Conservation (phyloP, 2,797 vertebrate genomes). For the Cossypha niveicapilla region DNA sequence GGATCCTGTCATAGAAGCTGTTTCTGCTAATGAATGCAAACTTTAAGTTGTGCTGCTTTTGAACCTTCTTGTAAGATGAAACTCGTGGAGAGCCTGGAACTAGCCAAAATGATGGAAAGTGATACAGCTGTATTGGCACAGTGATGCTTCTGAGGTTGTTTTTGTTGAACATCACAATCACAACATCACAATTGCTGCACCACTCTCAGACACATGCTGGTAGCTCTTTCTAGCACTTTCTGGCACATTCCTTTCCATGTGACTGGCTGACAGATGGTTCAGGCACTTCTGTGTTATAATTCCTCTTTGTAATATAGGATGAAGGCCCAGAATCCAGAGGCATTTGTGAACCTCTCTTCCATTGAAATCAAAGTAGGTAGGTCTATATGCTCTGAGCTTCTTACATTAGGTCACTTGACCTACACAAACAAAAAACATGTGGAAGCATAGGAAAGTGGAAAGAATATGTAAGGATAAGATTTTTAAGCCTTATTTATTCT, state of each 20-base stretch:
- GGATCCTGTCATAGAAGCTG: not conserved
- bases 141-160: not conserved
- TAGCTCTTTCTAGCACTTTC: not conserved
- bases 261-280: not conserved
- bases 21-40: not conserved
- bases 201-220: not conserved
- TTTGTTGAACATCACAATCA: not conserved
- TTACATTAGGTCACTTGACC: not conserved
- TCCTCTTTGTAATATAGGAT: not conserved
- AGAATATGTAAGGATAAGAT: not conserved
- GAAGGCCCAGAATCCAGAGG: not conserved
- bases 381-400: not conserved
- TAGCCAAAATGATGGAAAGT: not conserved
- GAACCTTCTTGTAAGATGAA: not conserved
- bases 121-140: not conserved
- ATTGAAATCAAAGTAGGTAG: not conserved
- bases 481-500: not conserved
- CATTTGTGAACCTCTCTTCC: not conserved
- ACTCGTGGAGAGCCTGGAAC: not conserved
- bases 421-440: not conserved
- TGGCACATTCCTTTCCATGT: accelerated
- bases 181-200: not conserved
- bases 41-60: not conserved
- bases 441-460: not conserved
- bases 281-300: not conserved